Conservation (phyloP, 2,888 invertebrate species). For the Sepiola atlantica region DNA sequence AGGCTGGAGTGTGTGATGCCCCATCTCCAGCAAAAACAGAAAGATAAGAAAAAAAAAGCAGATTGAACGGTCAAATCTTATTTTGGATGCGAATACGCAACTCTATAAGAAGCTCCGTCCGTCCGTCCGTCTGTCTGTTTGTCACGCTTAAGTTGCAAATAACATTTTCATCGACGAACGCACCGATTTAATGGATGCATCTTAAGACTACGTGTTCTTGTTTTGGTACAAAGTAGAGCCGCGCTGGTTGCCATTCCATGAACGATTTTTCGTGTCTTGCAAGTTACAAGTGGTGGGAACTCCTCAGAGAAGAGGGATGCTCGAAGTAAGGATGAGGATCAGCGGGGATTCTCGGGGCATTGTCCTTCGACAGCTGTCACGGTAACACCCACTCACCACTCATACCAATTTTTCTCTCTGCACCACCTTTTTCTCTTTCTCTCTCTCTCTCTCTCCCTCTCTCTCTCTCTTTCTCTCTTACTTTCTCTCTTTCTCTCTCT, state of each 20-base stretch:
- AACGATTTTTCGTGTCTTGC: not conserved
- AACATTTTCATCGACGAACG: too few relatives aligned
- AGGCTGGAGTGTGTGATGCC: too few relatives aligned
- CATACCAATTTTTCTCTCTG: not conserved
- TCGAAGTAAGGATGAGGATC: not conserved
- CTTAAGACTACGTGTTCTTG: too few relatives aligned
- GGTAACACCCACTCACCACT: not conserved
- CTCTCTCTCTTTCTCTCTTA: too few relatives aligned
- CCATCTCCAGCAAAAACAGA: too few relatives aligned
- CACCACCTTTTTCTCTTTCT: not conserved
- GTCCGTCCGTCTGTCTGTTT: too few relatives aligned
- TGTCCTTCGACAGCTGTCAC: not conserved
- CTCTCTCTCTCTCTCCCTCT: not conserved
- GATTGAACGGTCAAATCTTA: too few relatives aligned
- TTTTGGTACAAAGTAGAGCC: not conserved
- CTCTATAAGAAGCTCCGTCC: too few relatives aligned
- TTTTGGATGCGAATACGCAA: too few relatives aligned
- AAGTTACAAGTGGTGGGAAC: not conserved
- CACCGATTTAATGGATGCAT: too few relatives aligned
- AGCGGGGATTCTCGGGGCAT: not conserved
- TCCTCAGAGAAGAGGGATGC: not conserved
- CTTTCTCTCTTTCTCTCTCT: not conserved
- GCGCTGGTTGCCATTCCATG: not conserved
- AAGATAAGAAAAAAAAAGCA: too few relatives aligned
- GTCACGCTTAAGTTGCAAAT: too few relatives aligned